Percentiles rank a stretch among this genome's conserved stretches.
Evolutionary conservation across 2,888 invertebrate species (phyloP).

Genomic region (Eupithecia pulchellata): DNA sequence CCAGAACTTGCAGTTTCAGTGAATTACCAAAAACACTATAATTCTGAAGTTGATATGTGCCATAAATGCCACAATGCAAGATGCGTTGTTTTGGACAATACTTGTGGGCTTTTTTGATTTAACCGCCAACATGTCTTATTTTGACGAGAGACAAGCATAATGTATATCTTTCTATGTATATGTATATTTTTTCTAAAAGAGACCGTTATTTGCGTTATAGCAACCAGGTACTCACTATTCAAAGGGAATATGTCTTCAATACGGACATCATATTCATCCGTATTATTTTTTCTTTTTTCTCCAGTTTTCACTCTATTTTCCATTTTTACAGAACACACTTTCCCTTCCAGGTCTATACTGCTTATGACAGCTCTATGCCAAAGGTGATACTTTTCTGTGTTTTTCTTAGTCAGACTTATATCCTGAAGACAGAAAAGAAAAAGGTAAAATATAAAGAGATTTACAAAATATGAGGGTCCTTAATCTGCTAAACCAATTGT

Average conservation of each 20-base stretch:
- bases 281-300: constrained; percentile 69
- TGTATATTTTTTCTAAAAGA: too few species aligned
- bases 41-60: too few species aligned
- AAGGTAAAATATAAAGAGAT: background rate
- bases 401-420: constrained; percentile 70
- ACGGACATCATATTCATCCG: constrained; percentile 76
- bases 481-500: background rate
- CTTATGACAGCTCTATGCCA: constrained; percentile 87
- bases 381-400: constrained; percentile 80
- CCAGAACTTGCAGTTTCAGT: too few species aligned
- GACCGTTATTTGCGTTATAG: too few species aligned
- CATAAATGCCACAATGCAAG: too few species aligned
- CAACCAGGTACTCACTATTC: constrained; percentile 59
- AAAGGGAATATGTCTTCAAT: constrained; percentile 87
- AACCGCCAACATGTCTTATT: too few species aligned
- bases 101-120: too few species aligned
- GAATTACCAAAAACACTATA: too few species aligned
- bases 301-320: constrained; percentile 81
- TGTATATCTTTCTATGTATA: too few species aligned
- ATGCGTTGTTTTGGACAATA: too few species aligned
- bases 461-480: background rate
- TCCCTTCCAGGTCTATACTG: constrained; percentile 71
- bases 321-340: constrained; percentile 80
- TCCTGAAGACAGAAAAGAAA: constrained; percentile 57
- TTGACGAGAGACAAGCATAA: too few species aligned